A percentile compares a stretch with the other conserved stretches of the same genome.
Evolutionary conservation across 53 echinoderm and acorn worm species (phyloP).

Genomic region (Pentamera pediparva): DNA sequence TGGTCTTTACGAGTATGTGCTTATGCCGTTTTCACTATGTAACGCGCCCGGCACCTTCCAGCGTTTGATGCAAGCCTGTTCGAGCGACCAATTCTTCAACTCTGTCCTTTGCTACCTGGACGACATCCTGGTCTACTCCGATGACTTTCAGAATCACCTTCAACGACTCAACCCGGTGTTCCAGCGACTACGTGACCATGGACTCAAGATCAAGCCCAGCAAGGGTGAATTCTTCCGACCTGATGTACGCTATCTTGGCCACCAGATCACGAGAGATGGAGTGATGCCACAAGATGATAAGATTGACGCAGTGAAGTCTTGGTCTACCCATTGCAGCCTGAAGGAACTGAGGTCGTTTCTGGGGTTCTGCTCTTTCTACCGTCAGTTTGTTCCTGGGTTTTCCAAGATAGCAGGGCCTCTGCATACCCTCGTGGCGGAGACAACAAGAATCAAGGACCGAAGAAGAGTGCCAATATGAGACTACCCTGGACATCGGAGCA

Average conservation of each 20-base stretch:
- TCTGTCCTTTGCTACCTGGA: constrained; percentile 39
- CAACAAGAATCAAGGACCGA: not conserved
- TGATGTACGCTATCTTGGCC: constrained; percentile 24
- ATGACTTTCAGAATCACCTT: constrained; percentile 35
- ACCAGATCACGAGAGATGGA: not conserved
- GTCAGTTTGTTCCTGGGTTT: constrained; percentile 14
- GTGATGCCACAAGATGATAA: not conserved
- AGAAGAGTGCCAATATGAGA: not conserved
- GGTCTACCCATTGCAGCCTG: not conserved
- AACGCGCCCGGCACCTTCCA: constrained; percentile 42
- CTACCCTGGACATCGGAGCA: not conserved
- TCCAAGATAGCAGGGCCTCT: constrained; percentile 12
- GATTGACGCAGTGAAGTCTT: constrained; percentile 2
- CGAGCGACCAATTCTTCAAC: constrained; percentile 23
- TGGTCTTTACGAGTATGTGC: constrained; percentile 24
- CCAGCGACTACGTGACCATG: constrained; percentile 28
- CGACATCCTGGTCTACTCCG: constrained; percentile 41
- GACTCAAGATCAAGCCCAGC: constrained; percentile 41
- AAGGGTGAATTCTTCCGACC: constrained; percentile 40
- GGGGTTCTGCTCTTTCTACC: constrained; percentile 25
- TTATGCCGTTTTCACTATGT: constrained; percentile 33
- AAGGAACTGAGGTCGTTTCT: constrained; percentile 14
- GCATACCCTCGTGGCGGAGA: not conserved
- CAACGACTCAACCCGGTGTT: constrained; percentile 29
- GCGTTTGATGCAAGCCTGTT: constrained; percentile 24